phyloP scores from a whole-genome alignment of 2,113 vertebrate species.

The Perca fluviatilis region DNA sequence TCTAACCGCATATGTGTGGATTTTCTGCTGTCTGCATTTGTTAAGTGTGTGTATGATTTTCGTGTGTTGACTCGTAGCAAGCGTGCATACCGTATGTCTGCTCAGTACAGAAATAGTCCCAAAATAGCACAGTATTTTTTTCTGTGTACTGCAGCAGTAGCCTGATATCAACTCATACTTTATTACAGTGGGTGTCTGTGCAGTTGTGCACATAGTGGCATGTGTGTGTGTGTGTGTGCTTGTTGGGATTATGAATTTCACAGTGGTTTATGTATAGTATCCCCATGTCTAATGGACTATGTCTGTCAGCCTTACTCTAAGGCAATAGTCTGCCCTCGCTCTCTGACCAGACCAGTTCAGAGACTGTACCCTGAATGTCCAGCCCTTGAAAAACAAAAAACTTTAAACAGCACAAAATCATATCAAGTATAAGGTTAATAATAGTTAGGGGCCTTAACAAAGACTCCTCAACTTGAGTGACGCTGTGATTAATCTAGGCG shows the following conservation, averaged over 20 bases:
- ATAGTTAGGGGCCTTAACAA: background rate
- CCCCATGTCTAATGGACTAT: constrained; percentile 78
- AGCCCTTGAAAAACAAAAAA: constrained; percentile 3
- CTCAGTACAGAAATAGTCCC: constrained; percentile 10
- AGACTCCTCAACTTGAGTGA: constrained; percentile 19
- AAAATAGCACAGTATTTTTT: constrained; percentile 44
- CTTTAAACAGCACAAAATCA: constrained; percentile 10
- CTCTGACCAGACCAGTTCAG: constrained; percentile 12
- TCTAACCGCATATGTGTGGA: constrained; percentile 2
- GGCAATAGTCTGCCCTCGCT: constrained; percentile 24
- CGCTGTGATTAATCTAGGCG: constrained; percentile 65
- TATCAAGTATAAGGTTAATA: background rate
- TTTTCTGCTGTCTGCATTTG: constrained; percentile 11
- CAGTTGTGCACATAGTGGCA: constrained; percentile 32
- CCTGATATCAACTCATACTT: constrained; percentile 34
- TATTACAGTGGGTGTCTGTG: constrained; percentile 31
- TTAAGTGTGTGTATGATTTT: constrained; percentile 12
- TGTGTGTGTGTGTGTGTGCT: constrained; percentile 24
- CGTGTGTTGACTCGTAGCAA: background rate
- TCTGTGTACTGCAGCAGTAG: constrained; percentile 34
- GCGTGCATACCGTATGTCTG: constrained; percentile 12
- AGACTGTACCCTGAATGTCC: background rate
- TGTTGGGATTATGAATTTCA: constrained; percentile 77
- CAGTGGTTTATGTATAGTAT: constrained; percentile 67
- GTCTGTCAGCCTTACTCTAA: constrained; percentile 44